Conservation (phyloP, 2,113 vertebrate genomes). For the Nipponia nippon region DNA sequence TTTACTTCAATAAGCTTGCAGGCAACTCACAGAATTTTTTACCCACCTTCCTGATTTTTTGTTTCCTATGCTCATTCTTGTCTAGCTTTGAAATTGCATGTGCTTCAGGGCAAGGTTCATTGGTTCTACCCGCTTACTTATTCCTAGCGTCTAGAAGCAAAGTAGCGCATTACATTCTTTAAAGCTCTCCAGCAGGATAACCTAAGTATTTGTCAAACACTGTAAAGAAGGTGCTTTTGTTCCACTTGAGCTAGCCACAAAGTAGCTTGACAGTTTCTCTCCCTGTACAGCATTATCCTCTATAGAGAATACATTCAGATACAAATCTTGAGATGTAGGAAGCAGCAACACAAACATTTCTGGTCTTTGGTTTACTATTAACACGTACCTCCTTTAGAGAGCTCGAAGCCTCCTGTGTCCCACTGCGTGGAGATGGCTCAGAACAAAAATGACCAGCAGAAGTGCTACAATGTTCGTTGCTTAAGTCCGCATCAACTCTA, state of each 20-base stretch:
- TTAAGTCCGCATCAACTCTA: not conserved
- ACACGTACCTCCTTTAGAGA: constrained; percentile 22
- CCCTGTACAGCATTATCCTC: not conserved
- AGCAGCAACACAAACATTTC: not conserved
- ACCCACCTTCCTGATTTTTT: not conserved
- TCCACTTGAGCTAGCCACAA: not conserved
- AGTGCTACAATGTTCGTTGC: not conserved
- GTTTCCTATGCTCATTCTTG: not conserved
- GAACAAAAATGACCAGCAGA: not conserved
- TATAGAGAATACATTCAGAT: not conserved
- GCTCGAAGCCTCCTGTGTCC: not conserved
- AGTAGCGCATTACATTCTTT: not conserved
- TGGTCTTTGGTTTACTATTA: not conserved
- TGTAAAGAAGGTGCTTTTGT: not conserved
- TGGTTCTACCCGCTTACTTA: not conserved
- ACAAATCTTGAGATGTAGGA: not conserved
- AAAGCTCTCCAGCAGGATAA: not conserved
- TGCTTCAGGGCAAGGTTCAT: not conserved
- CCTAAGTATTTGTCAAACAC: not conserved
- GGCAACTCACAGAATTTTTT: not conserved
- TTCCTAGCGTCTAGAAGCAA: not conserved
- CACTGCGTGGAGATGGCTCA: not conserved
- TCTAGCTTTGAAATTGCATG: not conserved
- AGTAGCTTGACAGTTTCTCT: not conserved
- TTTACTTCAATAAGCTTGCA: not conserved